Evolutionary conservation across 2,888 invertebrate genomes (phyloP).

Genomic region (Idaea dimidiata): DNA sequence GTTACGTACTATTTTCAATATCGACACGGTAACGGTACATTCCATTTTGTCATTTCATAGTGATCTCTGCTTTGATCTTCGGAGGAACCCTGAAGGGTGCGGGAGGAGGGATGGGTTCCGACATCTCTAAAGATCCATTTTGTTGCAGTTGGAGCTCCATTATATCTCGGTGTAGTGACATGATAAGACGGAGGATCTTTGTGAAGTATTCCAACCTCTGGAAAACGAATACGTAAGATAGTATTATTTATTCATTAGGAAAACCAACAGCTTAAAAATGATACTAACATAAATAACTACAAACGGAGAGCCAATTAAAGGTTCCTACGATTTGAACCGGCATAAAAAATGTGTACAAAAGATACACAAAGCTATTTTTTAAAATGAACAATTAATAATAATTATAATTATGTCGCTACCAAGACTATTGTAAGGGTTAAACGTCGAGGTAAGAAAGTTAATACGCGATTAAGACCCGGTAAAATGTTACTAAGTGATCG

Average conservation of each 20-base stretch:
- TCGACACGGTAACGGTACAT: background rate
- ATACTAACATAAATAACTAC: too few species aligned
- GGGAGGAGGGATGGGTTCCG: slow-evolving; percentile 25
- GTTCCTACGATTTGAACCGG: too few species aligned
- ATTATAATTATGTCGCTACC: too few species aligned
- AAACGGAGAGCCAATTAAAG: too few species aligned
- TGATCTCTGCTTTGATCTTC: slow-evolving; percentile 64
- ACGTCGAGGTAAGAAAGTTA: too few species aligned
- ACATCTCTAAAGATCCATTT: slow-evolving; percentile 28
- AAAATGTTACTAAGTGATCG: too few species aligned
- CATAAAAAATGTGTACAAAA: too few species aligned
- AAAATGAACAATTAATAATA: too few species aligned
- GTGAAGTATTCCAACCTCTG: slow-evolving; percentile 75
- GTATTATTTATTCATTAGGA: background rate
- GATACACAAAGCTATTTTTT: too few species aligned
- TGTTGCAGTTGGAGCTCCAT: slow-evolving; percentile 66
- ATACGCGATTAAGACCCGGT: too few species aligned
- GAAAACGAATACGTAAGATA: slow-evolving; percentile 26
- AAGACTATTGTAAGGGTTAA: too few species aligned
- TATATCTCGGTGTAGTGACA: slow-evolving; percentile 70
- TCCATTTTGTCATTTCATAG: slow-evolving; percentile 61
- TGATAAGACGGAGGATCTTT: slow-evolving; percentile 68
- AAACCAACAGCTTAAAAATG: background rate
- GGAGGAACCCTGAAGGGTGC: slow-evolving; percentile 49
- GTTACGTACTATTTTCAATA: background rate